phyloP scores from a whole-genome alignment of 2,888 invertebrate species.

The Eubasilissa splendida region DNA sequence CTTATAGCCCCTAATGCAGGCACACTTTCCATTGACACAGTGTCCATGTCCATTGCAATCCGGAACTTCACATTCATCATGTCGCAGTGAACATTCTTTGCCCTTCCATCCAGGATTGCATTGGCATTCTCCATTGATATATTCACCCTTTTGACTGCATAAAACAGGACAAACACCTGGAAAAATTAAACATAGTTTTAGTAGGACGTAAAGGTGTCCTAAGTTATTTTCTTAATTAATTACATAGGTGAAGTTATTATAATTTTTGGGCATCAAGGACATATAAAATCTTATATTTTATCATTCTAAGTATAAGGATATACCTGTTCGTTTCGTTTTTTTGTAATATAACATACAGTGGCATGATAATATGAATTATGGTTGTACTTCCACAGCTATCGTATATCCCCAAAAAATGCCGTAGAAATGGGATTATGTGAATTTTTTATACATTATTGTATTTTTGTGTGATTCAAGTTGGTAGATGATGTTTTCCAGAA shows the following conservation, averaged over 20 bases:
- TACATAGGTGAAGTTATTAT: too few relatives aligned
- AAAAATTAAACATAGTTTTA: constrained; percentile 56
- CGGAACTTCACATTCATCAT: constrained; percentile 96
- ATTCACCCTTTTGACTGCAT: constrained; percentile 97
- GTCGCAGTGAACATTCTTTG: constrained; percentile 94
- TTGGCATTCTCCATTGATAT: constrained; percentile 95
- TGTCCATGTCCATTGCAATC: constrained; percentile 98
- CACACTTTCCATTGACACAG: constrained; percentile 95
- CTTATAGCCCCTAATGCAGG: constrained; percentile 94
- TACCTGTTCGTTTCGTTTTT: too few relatives aligned
- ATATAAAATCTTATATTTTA: neutral
- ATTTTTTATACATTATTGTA: too few relatives aligned
- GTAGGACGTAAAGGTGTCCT: neutral
- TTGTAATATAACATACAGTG: too few relatives aligned
- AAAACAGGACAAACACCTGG: constrained; percentile 95
- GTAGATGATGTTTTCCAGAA: too few relatives aligned
- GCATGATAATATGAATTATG: too few relatives aligned
- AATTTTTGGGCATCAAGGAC: neutral
- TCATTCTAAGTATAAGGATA: too few relatives aligned
- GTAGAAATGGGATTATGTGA: too few relatives aligned
- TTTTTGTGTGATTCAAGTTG: too few relatives aligned
- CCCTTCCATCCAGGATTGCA: constrained; percentile 99
- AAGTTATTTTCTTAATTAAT: too few relatives aligned
- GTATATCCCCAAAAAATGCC: too few relatives aligned
- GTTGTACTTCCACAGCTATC: too few relatives aligned